Conservation (phyloP, 2,113 vertebrate species). For the Phrynocephalus versicolor region DNA sequence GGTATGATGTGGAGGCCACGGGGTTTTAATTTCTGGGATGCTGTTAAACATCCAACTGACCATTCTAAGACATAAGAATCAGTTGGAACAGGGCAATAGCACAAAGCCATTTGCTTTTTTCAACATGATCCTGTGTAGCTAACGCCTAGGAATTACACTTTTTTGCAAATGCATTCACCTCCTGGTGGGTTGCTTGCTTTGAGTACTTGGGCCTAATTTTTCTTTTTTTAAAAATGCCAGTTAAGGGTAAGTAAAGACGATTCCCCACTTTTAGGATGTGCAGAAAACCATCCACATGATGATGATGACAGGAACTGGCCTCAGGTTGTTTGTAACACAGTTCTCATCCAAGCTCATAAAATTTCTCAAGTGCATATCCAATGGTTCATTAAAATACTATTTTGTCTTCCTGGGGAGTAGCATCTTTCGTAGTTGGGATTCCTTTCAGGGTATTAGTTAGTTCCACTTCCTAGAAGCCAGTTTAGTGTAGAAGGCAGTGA, state of each 20-base stretch:
- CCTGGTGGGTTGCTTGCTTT: slow-evolving; percentile 40
- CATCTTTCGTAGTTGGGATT: background rate
- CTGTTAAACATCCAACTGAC: background rate
- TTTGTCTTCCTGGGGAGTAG: background rate
- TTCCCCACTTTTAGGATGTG: slow-evolving; percentile 11
- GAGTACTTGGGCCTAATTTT: slow-evolving; percentile 48
- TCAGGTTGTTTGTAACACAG: slow-evolving; percentile 22
- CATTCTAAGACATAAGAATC: background rate
- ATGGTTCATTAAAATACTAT: background rate
- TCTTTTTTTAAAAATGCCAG: slow-evolving; percentile 45
- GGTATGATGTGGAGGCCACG: background rate
- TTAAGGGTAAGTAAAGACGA: slow-evolving; percentile 62
- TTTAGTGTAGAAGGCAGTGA: background rate
- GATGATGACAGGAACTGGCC: slow-evolving; percentile 30
- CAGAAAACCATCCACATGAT: slow-evolving; percentile 29
- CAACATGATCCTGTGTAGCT: slow-evolving; percentile 2
- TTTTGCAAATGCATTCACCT: background rate
- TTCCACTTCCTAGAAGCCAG: slow-evolving; percentile 26
- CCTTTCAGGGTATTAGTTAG: background rate
- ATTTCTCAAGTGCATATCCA: background rate
- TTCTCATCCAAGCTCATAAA: background rate
- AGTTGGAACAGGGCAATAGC: background rate
- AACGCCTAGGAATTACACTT: background rate
- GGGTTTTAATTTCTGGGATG: background rate
- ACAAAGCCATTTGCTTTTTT: background rate